Evolutionary conservation across 53 echinoderm and acorn worm species (phyloP).

Genomic region (Patiria pectinifera): DNA sequence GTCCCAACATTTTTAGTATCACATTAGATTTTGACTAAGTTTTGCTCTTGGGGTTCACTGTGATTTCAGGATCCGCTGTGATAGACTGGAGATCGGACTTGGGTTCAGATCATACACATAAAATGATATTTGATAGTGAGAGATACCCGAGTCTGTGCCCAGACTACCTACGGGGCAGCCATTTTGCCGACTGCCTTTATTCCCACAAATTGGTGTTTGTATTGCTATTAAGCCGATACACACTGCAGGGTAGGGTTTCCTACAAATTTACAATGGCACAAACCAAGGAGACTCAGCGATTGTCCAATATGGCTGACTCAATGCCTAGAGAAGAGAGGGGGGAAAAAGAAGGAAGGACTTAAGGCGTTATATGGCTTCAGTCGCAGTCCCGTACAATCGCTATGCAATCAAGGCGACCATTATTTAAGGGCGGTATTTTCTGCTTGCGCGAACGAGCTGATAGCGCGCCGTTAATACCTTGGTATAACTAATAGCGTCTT

Average conservation of each 20-base stretch:
- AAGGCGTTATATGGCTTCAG: constrained; percentile 37
- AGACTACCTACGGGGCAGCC: neutral
- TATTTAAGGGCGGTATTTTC: constrained; percentile 13
- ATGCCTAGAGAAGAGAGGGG: neutral
- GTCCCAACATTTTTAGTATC: no score
- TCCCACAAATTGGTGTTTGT: constrained; percentile 45
- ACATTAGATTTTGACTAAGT: no score
- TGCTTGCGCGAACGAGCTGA: constrained; percentile 14
- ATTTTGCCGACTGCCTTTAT: constrained; percentile 5
- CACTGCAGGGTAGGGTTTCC: neutral
- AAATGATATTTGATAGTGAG: no score
- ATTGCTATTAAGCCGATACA: constrained; percentile 52
- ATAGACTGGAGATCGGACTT: no score
- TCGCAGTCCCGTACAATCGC: constrained; percentile 47
- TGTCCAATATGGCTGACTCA: constrained; percentile 23
- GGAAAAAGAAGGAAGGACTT: neutral
- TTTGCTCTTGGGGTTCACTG: no score
- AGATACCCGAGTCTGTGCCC: no score
- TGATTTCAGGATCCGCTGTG: no score
- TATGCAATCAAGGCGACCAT: constrained; percentile 41
- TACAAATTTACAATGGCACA: neutral
- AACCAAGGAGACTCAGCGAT: neutral
- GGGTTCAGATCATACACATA: no score
- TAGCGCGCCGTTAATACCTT: no score
- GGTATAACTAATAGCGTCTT: neutral